Base-by-base conservation (phyloP, 2,797 vertebrate genomes). In the Ciconia nigra region DNA sequence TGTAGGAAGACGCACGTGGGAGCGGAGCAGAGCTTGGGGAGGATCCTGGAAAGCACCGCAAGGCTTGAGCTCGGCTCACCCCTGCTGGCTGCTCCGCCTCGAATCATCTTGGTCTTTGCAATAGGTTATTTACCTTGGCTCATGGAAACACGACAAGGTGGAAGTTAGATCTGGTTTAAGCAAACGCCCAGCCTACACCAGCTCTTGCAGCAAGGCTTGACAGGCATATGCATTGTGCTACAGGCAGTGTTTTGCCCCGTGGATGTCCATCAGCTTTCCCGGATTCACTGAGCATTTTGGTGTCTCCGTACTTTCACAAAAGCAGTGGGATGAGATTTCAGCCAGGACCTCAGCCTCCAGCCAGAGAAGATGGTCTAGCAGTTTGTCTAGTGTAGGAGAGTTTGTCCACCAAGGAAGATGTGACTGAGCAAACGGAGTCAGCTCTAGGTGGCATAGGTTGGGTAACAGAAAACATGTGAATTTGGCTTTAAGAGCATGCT, bases 121-220 rank as follows among this genome's bases (percentile, higher is more conserved):
- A 49, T 2, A 49, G 21, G 26, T 77, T 73, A 15, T 62, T 77
- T 46, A 42, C 21, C n/a, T 55, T 24, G 51, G 73, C 82, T 81
- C 1, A 1, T 0, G 3, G n/a, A 62, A 79, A 31, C 54, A 59
- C 0, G 1, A 11, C 55, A 39, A n/a, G 46, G 55, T 49, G 49
- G 42, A 61, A 67, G n/a, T 42, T 35, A 47, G 37, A 28, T 39
- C 33, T 84, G 69, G 37, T 61, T 87, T 87, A 52, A 71, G 71
- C 42, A 44, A 74, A 65, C 1, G 11, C 51, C 18, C 44, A 49
- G 21, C 9, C 42, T 54, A 22, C 24, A 47, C 14, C 49, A 42
- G 37, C 59, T 59, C 41, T 47, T 0, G 1, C 17, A 51, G 51
- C 46, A 55, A 77, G 29, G 44, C 55, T 59, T 63, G 65, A 37